Evolutionary conservation across 2,888 invertebrate species (phyloP).

Genomic region (Phania funesta): DNA sequence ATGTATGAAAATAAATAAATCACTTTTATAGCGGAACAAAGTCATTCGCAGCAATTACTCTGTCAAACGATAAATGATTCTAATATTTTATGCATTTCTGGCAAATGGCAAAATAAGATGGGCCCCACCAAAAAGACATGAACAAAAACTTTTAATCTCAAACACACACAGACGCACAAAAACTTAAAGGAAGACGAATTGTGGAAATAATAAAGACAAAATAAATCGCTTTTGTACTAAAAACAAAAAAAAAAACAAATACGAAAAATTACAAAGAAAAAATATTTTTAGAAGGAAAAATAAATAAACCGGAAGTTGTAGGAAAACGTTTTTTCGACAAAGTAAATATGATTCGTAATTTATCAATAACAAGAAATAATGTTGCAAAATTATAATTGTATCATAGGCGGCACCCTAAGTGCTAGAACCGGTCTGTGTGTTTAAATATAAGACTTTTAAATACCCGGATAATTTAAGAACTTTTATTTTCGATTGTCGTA

Average conservation of each 20-base stretch:
- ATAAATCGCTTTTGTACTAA: constrained; percentile 1
- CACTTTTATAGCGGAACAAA: constrained; percentile 28
- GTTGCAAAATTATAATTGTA: no score
- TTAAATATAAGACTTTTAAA: no score
- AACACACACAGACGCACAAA: background rate
- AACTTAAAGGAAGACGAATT: background rate
- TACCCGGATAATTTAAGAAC: no score
- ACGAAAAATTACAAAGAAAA: background rate
- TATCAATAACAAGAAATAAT: no score
- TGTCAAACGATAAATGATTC: constrained; percentile 32
- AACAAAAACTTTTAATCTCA: background rate
- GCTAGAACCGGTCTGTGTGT: no score
- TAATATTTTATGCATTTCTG: constrained; percentile 28
- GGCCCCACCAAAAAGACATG: background rate
- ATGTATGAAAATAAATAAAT: constrained; percentile 12
- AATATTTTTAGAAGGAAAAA: background rate
- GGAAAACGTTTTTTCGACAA: background rate
- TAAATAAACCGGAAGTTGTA: background rate
- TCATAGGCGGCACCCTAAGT: no score
- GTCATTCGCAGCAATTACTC: constrained; percentile 44
- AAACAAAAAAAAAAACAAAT: background rate
- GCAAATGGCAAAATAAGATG: background rate
- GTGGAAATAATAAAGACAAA: constrained; percentile 12
- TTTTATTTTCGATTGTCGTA: no score
- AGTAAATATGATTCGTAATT: background rate